A percentile compares a stretch with the other conserved stretches of the same genome.
These are phyloP conservation scores for Phalacrocorax carbo DNA, from an alignment of 2,113 vertebrate genomes.

Conservation along the genomic window DNA sequence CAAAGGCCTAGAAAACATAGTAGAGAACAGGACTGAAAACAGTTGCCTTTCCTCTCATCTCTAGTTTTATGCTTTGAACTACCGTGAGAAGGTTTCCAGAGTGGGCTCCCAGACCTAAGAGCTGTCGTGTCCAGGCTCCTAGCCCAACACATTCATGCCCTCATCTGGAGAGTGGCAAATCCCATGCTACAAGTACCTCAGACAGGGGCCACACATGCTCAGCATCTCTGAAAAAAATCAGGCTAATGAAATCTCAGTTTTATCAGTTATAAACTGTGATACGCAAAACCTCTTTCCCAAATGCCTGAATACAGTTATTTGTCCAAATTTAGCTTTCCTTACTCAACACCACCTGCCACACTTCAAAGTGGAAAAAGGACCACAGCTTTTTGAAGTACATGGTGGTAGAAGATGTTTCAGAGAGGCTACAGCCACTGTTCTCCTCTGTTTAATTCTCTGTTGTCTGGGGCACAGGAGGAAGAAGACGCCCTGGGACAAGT, in stretches of 20 bases:
- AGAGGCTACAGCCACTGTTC: not conserved
- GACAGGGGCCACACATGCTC: not conserved
- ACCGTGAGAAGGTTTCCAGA: not conserved
- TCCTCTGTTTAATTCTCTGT: not conserved
- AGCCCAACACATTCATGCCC: not conserved
- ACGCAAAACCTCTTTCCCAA: not conserved
- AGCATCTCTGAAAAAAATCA: not conserved
- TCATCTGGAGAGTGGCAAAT: not conserved
- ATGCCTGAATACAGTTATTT: not conserved
- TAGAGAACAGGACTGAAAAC: not conserved
- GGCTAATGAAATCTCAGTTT: not conserved
- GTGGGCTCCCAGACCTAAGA: not conserved
- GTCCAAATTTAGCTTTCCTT: not conserved
- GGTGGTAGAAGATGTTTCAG: not conserved
- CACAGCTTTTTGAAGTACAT: not conserved
- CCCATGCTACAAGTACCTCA: not conserved
- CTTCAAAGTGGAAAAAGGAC: accelerated
- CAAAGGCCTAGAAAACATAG: not conserved
- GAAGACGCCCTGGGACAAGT: not conserved
- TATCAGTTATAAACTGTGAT: not conserved
- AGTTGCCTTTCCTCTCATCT: not conserved
- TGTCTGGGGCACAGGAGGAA: not conserved
- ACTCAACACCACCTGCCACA: not conserved
- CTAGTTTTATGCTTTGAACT: not conserved
- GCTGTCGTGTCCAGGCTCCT: not conserved